Evolutionary conservation across 2,113 vertebrate species (phyloP), one percentile per base, ranked within the genome.

Genomic region (Platichthys flesus): DNA sequence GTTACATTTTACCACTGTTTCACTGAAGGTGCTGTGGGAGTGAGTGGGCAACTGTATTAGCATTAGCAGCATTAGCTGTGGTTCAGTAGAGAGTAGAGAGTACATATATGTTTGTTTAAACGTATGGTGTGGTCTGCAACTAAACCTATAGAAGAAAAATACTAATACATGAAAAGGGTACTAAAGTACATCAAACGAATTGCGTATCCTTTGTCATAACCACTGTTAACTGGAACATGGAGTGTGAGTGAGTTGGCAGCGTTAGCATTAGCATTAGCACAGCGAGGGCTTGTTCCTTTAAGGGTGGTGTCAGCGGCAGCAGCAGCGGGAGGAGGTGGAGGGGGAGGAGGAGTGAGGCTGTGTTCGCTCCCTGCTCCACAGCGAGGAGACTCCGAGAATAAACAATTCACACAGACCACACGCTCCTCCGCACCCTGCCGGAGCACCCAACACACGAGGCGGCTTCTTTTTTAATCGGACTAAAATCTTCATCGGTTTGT

Each of bases 371-470:
- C 85, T 93, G 82, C 90, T 91, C 84, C 83, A 89, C 84, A 85
- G 86, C 82, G 69, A 89, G 91, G 91, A 85, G 91, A 94, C 93
- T 92, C 92, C 91, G 92, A 92, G 88, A 93, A 93, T 90, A 93
- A 93, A 93, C 94, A 94, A 85, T 92, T 85, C 89, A 77, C 86
- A 78, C 91, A 85, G 86, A 85, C 85, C 81, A 35, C 54, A 81
- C 89, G 81, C 86, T 72, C 70, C 86, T 71, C 68, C 85, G 62
- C 74, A 54, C 49, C 0, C 73, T 58, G 73, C 31, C 78, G 73
- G 54, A 35, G 31, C 62, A 9, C 14, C 58, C 14, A 24, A 24
- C 54, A 23, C 54, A 21, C 26, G 37, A 75, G 76, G 37, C 54
- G 7, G 71, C 78, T 84, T 68, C 81, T 65, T 71, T 56, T 51